These are phyloP conservation scores for Squalus acanthias DNA, from an alignment of 2,797 vertebrate genomes.

Conservation along the genomic window DNA sequence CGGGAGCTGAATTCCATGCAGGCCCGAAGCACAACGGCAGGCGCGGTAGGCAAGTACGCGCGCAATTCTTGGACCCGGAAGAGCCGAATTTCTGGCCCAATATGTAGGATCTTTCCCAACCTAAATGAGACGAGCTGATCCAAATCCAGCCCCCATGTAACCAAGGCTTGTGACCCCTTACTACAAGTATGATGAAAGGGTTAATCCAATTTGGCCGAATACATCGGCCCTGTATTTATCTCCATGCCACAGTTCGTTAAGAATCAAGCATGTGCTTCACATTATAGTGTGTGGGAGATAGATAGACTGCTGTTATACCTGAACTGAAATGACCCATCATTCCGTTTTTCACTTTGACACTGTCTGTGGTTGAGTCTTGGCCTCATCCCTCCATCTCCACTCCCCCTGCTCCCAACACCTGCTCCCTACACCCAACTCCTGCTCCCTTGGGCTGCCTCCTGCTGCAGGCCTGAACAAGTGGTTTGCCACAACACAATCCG, in stretches of 20 bases:
- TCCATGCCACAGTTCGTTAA: background rate
- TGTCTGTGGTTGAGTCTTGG: background rate
- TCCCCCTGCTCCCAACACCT: background rate
- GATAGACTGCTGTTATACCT: background rate
- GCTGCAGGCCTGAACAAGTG: background rate
- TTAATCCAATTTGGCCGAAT: background rate
- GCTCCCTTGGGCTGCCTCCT: background rate
- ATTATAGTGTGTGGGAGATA: background rate
- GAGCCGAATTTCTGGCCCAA: no score
- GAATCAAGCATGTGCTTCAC: background rate
- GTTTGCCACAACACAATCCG: background rate
- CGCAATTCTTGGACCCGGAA: no score
- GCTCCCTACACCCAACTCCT: background rate
- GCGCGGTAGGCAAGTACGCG: no score
- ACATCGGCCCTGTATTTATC: background rate
- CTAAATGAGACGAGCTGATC: background rate
- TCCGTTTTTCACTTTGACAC: background rate
- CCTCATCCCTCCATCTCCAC: background rate
- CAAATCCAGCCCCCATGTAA: background rate
- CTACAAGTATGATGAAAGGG: background rate
- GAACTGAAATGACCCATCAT: background rate
- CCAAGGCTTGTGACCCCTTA: background rate
- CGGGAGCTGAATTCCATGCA: no score
- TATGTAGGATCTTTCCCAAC: background rate
- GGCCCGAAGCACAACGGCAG: no score